Evolutionary conservation across 2,797 vertebrate species (phyloP), one percentile per base, ranked within the genome.

Genomic region (Falco cherrug): DNA sequence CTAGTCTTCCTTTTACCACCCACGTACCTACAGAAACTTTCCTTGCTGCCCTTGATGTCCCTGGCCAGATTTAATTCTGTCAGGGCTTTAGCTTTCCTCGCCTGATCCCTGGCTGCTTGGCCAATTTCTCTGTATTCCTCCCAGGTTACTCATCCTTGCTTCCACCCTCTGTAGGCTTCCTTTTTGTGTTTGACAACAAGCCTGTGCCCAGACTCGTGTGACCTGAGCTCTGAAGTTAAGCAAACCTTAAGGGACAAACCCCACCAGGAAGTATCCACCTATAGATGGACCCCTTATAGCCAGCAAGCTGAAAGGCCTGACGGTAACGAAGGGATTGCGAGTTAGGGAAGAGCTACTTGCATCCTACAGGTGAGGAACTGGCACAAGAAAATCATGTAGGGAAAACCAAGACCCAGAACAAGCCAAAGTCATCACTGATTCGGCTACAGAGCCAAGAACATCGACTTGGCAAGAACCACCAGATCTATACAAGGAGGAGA

Each of bases 401-500:
- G 26, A 81, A 86, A 93, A 84, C 2, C 41, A n/a, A 53, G 29
- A 33, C 20, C 41, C 53, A 68, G 91, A 81, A 81, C 16, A 24
- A 16, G 13, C 79, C 87, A 60, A 85, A 92, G 85, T 21, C 95
- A 92, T 75, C 93, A 89, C 47, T 11, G 86, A 90, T 78, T 70
- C 54, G 60, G 14, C 59, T 19, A 9, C 63, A 20, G 60, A 64
- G 91, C 93, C 97, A 93, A 70, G 95, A 96, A 63, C 88, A 73
- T 29, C 28, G 80, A 60, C 14, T 93, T 96, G 96, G 93, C 95
- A 78, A 10, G 75, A 93, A 77, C 37, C 13, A 35, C 57, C 70
- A 63, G 61, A 16, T 57, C 84, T 85, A 89, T 59, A 57, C 13
- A 0, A 22, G 53, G 37, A 90, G 51, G 45, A 93, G 75, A 89